phyloP scores from a whole-genome alignment of 2,113 vertebrate species.

The Lagenorhynchus albirostris region DNA sequence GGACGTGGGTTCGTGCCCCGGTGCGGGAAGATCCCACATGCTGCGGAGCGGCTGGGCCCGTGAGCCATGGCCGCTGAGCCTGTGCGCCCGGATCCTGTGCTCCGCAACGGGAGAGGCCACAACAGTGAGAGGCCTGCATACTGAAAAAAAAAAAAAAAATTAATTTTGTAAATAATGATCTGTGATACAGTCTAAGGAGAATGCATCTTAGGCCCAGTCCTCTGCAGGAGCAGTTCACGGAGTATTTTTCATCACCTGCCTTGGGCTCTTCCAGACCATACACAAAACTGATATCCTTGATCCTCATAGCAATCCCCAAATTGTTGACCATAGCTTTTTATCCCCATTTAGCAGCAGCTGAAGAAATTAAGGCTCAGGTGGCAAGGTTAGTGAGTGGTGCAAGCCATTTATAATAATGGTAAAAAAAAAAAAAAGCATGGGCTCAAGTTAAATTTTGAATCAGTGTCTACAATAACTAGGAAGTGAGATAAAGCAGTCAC shows the following conservation, averaged over 20 bases:
- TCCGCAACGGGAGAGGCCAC: no score
- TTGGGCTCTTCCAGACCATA: background rate
- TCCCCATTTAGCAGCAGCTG: background rate
- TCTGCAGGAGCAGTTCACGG: background rate
- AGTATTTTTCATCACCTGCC: background rate
- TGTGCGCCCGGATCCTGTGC: no score
- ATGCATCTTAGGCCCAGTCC: background rate
- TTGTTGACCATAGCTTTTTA: background rate
- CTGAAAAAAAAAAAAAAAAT: no score
- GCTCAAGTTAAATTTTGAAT: background rate
- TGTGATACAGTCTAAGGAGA: background rate
- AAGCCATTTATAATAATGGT: background rate
- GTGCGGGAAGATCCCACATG: no score
- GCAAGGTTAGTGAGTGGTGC: constrained; percentile 12
- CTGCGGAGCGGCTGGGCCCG: no score
- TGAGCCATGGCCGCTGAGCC: no score
- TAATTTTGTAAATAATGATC: background rate
- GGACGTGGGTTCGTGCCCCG: no score
- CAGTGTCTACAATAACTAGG: background rate
- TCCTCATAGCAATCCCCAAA: background rate
- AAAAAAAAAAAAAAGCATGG: background rate
- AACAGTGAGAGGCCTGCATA: no score
- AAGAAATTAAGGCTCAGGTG: constrained; percentile 6
- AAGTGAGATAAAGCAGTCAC: background rate
- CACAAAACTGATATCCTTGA: background rate